These are phyloP conservation scores for Gymnarchus niloticus DNA, from an alignment of 2,113 vertebrate species.

Conservation along the genomic window DNA sequence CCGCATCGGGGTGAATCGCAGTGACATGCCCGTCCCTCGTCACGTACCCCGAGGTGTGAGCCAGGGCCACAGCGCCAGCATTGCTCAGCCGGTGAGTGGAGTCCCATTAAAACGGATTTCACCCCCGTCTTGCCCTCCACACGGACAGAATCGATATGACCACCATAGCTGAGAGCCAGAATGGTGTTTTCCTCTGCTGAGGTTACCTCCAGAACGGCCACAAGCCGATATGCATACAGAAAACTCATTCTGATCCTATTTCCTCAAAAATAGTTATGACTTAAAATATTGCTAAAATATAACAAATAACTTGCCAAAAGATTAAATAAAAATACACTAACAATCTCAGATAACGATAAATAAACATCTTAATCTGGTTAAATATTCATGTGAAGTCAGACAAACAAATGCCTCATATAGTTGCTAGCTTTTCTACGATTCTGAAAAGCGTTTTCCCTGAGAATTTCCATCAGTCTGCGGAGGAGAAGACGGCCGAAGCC, in stretches of 20 bases:
- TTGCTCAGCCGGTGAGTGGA: not conserved
- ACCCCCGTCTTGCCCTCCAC: not conserved
- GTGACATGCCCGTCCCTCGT: not conserved
- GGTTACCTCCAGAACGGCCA: not conserved
- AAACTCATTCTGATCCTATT: not conserved
- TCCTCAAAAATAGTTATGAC: not conserved
- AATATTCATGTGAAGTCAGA: not conserved
- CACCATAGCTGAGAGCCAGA: not conserved
- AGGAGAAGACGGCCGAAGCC: not conserved
- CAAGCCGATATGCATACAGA: not conserved
- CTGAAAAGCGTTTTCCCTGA: not conserved
- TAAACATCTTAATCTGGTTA: not conserved
- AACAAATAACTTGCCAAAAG: not conserved
- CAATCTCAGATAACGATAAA: not conserved
- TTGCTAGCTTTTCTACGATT: not conserved
- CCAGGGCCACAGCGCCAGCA: not conserved
- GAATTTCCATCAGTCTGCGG: not conserved
- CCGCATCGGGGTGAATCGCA: not conserved
- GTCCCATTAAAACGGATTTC: not conserved
- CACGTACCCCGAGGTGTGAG: not conserved
- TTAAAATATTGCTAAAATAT: not conserved
- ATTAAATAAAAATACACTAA: not conserved
- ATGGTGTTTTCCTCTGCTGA: not conserved
- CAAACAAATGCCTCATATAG: not conserved
- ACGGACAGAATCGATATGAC: not conserved